Evolutionary conservation across 2,888 invertebrate genomes (phyloP), one percentile per base, ranked within the genome.

Genomic region (Acleris holmiana): DNA sequence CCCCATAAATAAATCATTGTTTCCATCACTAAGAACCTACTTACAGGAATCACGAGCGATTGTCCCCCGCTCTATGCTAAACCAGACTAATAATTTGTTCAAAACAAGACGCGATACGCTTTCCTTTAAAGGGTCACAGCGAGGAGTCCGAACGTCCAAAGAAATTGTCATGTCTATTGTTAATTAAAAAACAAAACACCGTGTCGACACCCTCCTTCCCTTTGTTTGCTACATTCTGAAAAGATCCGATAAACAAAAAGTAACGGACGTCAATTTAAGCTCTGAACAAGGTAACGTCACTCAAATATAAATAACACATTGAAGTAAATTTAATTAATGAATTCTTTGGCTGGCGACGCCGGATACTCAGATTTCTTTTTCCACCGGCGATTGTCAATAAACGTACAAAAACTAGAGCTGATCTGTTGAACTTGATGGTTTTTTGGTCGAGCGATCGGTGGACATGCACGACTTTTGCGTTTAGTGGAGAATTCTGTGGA

Each of bases 31-130:
- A 61, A 72, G 76, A 82, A 77, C 75, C 76, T 79, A 78, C 86
- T 91, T 83, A 87, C 87, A 85, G 79, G 91, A 90, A 92, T 91
- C 84, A 89, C 84, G 82, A 86, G 75, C 81, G 68, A 87, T 92
- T 91, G 89, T 91, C 75, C 69, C 70, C 69, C 69, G 81, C 77
- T 88, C 84, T 91, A 86, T 90, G 82, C 83, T 79, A 89, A 91
- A 92, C 92, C 92, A 92, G 87, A 91, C 82, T 91, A 88, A 91
- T 92, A 88, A 92, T 91, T 91, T 85, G 88, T 88, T 77, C 82
- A 88, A 89, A 90, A 92, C 89, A 91, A 90, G 84, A 71, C 77
- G 82, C 67, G 76, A 69, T 78, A 73, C 73, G 80, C 82, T 82
- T 78, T 79, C 78, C 67, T 82, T 76, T 76, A 85, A 85, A 86